Base-by-base conservation (phyloP, 2,888 invertebrate species). In the Serrognathus titanus region DNA sequence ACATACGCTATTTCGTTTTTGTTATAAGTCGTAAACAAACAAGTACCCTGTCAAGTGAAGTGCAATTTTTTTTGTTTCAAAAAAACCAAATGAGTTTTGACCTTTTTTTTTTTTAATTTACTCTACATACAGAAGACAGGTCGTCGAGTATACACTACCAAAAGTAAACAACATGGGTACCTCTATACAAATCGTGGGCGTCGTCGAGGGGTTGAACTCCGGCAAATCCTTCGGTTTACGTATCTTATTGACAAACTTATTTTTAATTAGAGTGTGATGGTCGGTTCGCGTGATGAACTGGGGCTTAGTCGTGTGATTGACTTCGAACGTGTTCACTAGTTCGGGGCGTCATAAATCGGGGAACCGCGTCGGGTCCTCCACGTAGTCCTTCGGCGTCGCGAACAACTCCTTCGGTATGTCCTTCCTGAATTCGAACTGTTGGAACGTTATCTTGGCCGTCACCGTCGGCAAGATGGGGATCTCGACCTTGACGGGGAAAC, bases 401-500 rank as follows among this genome's bases (percentile, higher is more conserved):
- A 97, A 97, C 66, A 94, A 78, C 60, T 88, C 84, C 52, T 86
- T 84, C 38, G 88, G 82, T 69, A 97, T 87, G 72, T 93, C 87
- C 68, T 92, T 86, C 67, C 89, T 85, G 79, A 97, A 97, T 70
- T 92, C 90, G 80, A 99, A 98, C 76, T 95, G 93, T 77, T 97
- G 97, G 85, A 99, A 99, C 69, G 97, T 98, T 67, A 99, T 94
- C 81, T 97, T 96, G 24, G 98, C 98, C 47, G 97, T 94, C 46
- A 99, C 94, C 13, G 97, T 97, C 12, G 98, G 97, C 69, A 98
- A 83, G 65, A 99, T 95, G 35, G 99, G 99, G 77, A 99, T 96
- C 78, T 98, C 98, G 66, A 99, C 89, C 83, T 96, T 95, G 1
- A 99, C 97, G 35, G 99, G 99, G 76, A 99, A 99, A 24, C 98